Evolutionary conservation across 2,888 invertebrate species (phyloP), one percentile per base, ranked within the genome.

Genomic region (Linnaemya vulpina): DNA sequence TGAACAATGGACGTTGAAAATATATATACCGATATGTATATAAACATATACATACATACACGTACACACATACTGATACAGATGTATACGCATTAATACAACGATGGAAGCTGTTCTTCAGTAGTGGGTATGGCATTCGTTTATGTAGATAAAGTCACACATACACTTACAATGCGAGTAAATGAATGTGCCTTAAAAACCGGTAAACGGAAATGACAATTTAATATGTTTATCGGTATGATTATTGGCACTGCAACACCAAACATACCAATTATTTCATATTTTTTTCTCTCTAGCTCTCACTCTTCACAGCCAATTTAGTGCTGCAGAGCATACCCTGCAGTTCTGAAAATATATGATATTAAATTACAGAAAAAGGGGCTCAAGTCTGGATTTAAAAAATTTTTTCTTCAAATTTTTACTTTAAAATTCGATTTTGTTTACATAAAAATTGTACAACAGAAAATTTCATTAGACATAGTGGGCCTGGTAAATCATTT

Each of bases 191-290:
- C 68, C 75, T 78, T 71, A 78, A 65, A 30, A 79, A 75, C 65
- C 85, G 75, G 85, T 65, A 79, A 79, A 82, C 82, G 82, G 85
- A 85, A 79, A 85, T 85, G 75, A 75, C 78, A 82, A 85, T 85
- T 82, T 82, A 82, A 85, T 82, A 85, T 74, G 65, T 82, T 85
- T 85, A 79, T 82, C 74, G 75, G 20, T 77, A 67, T 67, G 73
- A 74, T 74, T 80, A 80, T 60, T 49, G 67, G 51, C 49, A 40
- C 20, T 60, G 51, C 49, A 17, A 71, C 35, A 35, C 46, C 71
- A 46, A 43, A 55, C 25, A 46, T 13, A 62, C 22, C 40, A 20
- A 55, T 25, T 1, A 11, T 30, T 53, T 55, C 9, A 35, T 43
- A 38, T 30, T 5, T 30, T 5, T 30, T 5, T 5, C 35, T 63